Evolutionary conservation across 2,113 vertebrate genomes (phyloP).

Genomic region (Gorsachius goisagi): DNA sequence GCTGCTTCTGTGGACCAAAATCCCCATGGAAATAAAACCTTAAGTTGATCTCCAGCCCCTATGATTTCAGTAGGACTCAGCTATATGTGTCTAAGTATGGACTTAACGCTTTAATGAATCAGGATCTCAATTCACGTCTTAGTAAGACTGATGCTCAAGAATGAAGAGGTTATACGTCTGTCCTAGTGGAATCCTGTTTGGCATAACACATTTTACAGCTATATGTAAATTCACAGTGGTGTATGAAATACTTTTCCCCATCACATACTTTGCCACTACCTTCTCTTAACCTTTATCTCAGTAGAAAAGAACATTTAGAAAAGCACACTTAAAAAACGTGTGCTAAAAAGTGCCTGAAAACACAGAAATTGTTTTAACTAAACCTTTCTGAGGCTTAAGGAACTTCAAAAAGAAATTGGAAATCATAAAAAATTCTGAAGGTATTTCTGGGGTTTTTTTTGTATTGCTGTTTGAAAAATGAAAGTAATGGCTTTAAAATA

Average conservation of each 20-base stretch:
- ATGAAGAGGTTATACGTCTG: slow-evolving; percentile 23
- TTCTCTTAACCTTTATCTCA: not conserved
- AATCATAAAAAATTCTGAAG: not conserved
- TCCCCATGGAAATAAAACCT: not conserved
- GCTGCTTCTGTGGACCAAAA: not conserved
- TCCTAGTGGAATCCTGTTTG: not conserved
- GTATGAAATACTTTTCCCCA: not conserved
- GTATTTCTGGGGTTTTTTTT: not conserved
- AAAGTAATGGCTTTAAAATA: slow-evolving; percentile 29
- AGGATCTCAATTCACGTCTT: not conserved
- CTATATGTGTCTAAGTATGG: not conserved
- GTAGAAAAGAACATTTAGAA: slow-evolving; percentile 16
- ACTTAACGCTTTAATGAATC: not conserved
- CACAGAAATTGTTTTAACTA: not conserved
- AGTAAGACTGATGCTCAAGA: not conserved
- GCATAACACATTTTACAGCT: slow-evolving; percentile 9
- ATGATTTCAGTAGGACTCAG: not conserved
- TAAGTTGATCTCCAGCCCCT: not conserved
- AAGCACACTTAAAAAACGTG: slow-evolving; percentile 1
- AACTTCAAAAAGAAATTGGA: slow-evolving; percentile 13
- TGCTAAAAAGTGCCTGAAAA: not conserved
- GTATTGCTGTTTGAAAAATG: slow-evolving; percentile 8
- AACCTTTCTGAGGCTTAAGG: not conserved
- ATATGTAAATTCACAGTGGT: slow-evolving; percentile 16
- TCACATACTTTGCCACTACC: not conserved